Evolutionary conservation across 2,113 vertebrate genomes (phyloP).

Genomic region (Cathartes aura): DNA sequence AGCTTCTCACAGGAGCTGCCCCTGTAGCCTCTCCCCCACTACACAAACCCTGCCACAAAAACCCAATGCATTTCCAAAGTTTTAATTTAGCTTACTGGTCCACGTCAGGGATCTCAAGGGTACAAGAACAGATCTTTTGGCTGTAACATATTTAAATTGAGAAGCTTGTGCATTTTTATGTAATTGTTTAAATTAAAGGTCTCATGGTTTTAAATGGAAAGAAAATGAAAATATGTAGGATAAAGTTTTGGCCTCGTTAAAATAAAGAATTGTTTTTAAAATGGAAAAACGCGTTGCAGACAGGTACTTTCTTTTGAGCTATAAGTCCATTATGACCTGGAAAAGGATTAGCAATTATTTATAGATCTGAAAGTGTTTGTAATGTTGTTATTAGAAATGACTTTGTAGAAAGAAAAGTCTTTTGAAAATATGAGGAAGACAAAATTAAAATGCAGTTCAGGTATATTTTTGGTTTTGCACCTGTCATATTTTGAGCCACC

Average conservation of each 20-base stretch:
- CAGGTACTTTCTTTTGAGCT: too few relatives aligned
- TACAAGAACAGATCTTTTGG: not conserved
- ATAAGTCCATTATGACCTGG: not conserved
- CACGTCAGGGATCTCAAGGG: not conserved
- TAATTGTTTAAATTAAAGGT: not conserved
- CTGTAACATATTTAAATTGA: not conserved
- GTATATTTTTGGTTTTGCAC: conserved; percentile 14
- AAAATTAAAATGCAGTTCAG: conserved; percentile 34
- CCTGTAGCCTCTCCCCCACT: not conserved
- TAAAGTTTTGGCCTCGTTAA: not conserved
- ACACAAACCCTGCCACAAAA: too few relatives aligned
- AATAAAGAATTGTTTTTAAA: not conserved
- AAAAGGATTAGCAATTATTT: conserved; percentile 2
- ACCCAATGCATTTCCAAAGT: not conserved
- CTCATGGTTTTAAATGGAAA: not conserved
- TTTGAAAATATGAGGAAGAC: not conserved
- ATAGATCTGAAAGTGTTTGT: not conserved
- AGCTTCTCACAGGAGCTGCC: not conserved
- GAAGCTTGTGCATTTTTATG: not conserved
- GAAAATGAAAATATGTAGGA: not conserved
- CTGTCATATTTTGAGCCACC: conserved; percentile 41
- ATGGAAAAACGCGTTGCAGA: not conserved
- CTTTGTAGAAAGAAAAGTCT: not conserved
- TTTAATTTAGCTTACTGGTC: not conserved
- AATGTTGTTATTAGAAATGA: not conserved